Evolutionary conservation across 1,140 invertebrate species (phyloP), one percentile per base, ranked within the genome.

Genomic region (Acromyrmex heyeri): DNA sequence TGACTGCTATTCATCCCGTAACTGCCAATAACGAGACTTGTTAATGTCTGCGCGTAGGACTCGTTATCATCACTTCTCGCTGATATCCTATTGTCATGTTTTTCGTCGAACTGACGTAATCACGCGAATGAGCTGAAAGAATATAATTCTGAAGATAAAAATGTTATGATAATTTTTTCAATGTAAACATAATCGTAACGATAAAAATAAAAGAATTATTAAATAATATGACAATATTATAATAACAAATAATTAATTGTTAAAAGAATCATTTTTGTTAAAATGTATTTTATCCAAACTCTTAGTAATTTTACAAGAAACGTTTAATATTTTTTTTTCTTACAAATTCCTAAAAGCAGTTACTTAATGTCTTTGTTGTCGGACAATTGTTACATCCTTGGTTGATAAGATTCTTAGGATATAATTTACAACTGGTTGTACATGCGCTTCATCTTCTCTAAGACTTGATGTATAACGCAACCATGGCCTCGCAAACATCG

Each of bases 371-470:
- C 12, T 30, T 34, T 38, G 3, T 65, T 55, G 10, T 65, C 44
- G 34, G 21, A 27, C 12, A 38, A 16, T 14, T 21, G 61, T 21
- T 16, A 62, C 61, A 65, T 69, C 30, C 21, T 55, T 53, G 62
- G 27, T 67, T 21, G 38, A 53, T 79, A 79, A 53, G 16, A 67
- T 79, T 79, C 27, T 62, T 34, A 18, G 24, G 61, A 34, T 78
- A 24, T 61, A 73, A 57, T 50, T 65, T 30, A n/a, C n/a, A 65
- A 24, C 44, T 30, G 6, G 6, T 38, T 34, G 14, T 6, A 1
- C 55, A 10, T n/a, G 21, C 18, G 6, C 18, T 72, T 72, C 30
- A 44, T 7, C 12, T 78, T 6, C 18, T 64, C 18, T 6, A 24
- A 10, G 24, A 64, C 38, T 64, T 77, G 59, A 61, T 34, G 14